phyloP scores from a whole-genome alignment of 2,888 invertebrate species.

The Spodoptera exigua region DNA sequence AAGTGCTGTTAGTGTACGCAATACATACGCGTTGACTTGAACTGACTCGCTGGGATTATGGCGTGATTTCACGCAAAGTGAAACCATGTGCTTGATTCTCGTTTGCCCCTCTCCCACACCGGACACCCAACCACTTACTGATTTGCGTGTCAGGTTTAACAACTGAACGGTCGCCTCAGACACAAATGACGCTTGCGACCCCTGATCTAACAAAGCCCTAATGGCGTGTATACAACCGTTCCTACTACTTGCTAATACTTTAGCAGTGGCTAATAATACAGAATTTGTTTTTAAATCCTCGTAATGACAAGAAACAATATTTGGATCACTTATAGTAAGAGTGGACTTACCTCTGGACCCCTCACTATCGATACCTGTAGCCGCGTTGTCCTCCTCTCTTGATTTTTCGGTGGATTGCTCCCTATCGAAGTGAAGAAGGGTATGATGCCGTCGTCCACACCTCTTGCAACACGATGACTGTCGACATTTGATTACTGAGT shows the following conservation, averaged over 20 bases:
- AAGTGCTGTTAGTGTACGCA: conserved; percentile 9
- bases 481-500: too few relatives aligned
- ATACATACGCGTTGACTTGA: conserved; percentile 4
- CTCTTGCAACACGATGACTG: too few relatives aligned
- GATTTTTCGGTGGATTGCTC: conserved; percentile 6
- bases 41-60: conserved; percentile 4
- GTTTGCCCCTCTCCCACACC: too few relatives aligned
- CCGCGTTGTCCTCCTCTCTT: neutral
- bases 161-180: too few relatives aligned
- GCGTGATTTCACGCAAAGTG: conserved; percentile 12
- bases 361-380: conserved; percentile 11
- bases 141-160: too few relatives aligned
- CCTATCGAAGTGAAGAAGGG: too few relatives aligned
- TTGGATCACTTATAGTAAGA: neutral
- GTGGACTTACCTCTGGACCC: conserved; percentile 9
- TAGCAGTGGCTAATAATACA: conserved; percentile 28
- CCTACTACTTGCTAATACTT: conserved; percentile 8
- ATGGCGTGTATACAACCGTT: conserved; percentile 14
- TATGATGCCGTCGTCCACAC: too few relatives aligned
- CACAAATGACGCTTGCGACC: conserved; percentile 29
- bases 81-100: too few relatives aligned
- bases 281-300: conserved; percentile 6
- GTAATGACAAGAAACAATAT: conserved; percentile 9
- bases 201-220: conserved; percentile 23
- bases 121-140: too few relatives aligned